These are phyloP conservation scores for Mesorhabditis spiculigera DNA, from an alignment of 2,888 invertebrate species.

Conservation along the genomic window DNA sequence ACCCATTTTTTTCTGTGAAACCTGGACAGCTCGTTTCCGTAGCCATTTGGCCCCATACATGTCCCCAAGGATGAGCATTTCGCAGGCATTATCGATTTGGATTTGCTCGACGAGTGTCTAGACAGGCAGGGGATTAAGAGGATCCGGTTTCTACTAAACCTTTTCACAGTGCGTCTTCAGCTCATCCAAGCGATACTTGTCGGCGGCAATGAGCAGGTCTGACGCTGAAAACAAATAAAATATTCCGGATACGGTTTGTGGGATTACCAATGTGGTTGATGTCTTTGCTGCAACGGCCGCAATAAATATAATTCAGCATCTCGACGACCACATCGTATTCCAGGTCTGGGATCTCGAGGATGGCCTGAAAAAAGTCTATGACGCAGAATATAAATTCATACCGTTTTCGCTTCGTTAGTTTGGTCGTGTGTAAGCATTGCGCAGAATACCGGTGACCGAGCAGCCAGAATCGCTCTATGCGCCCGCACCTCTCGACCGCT, in stretches of 20 bases:
- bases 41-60: slow-evolving; percentile 45
- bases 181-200: slow-evolving; percentile 55
- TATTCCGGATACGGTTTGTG: background rate
- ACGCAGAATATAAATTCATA: slow-evolving; percentile 16
- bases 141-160: background rate
- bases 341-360: slow-evolving; percentile 53
- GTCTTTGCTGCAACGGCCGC: slow-evolving; percentile 49
- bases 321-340: slow-evolving; percentile 56
- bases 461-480: slow-evolving; percentile 56
- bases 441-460: slow-evolving; percentile 52
- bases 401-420: slow-evolving; percentile 53
- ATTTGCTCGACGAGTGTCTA: slow-evolving; percentile 42
- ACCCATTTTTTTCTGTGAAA: slow-evolving; percentile 8
- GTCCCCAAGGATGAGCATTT: slow-evolving; percentile 55
- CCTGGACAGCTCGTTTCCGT: slow-evolving; percentile 44
- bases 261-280: slow-evolving; percentile 48
- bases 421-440: slow-evolving; percentile 57
- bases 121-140: background rate
- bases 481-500: slow-evolving; percentile 41
- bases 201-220: slow-evolving; percentile 57
- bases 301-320: slow-evolving; percentile 57
- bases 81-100: slow-evolving; percentile 53
- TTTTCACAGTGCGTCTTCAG: slow-evolving; percentile 50
- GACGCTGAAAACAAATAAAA: slow-evolving; percentile 19
- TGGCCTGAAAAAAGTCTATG: slow-evolving; percentile 23